These are phyloP conservation scores for Deroplatys truncata DNA, from an alignment of 2,888 invertebrate species.

Conservation along the genomic window DNA sequence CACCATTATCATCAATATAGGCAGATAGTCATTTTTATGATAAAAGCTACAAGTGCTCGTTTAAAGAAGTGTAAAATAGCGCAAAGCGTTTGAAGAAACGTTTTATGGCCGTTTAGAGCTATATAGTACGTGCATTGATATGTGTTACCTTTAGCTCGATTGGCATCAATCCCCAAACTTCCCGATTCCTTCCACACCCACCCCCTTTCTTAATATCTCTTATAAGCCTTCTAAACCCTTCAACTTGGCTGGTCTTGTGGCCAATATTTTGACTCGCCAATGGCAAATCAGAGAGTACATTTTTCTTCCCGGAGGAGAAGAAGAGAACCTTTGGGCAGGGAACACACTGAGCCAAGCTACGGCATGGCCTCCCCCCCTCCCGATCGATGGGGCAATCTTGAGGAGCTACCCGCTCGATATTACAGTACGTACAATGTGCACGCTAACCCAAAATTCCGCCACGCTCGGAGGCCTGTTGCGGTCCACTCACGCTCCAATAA, in stretches of 20 bases:
- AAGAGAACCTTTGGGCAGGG: not conserved
- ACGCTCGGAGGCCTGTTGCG: not conserved
- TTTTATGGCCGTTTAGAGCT: too few species aligned
- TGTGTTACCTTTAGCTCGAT: not conserved
- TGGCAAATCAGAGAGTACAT: not conserved
- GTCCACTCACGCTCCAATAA: not conserved
- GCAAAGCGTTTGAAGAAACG: too few species aligned
- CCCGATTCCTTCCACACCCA: not conserved
- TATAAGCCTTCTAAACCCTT: not conserved
- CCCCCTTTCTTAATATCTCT: not conserved
- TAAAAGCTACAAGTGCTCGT: too few species aligned
- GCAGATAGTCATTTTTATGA: too few species aligned
- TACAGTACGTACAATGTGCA: not conserved
- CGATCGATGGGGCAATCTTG: constrained; percentile 16
- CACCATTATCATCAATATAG: too few species aligned
- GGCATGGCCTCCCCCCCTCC: not conserved
- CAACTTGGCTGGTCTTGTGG: not conserved
- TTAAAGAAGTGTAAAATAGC: too few species aligned
- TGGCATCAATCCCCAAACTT: not conserved
- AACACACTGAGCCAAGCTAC: not conserved
- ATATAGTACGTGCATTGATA: not conserved
- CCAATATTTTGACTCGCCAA: not conserved
- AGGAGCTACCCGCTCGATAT: constrained; percentile 2
- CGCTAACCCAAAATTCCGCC: not conserved
- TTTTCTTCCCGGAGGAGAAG: not conserved